Evolutionary conservation across 2,113 vertebrate species (phyloP).

Genomic region (Silurus meridionalis): DNA sequence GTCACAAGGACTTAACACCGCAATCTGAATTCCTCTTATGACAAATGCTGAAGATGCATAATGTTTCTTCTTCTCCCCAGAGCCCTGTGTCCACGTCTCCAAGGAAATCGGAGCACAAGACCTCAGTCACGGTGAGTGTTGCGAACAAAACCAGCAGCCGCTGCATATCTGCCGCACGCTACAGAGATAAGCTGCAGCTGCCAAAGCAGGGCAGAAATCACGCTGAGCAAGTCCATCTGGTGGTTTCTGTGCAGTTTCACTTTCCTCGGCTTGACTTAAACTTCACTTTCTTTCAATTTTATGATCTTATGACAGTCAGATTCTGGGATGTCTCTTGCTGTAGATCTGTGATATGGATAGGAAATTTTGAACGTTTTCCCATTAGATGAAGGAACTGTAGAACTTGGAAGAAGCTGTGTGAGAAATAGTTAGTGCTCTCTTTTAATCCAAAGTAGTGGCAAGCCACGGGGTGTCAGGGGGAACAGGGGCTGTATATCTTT

Average conservation of each 20-base stretch:
- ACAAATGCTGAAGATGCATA: constrained; percentile 71
- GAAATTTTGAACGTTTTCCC: neutral
- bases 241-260: neutral
- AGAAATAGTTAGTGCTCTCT: neutral
- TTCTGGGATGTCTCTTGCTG: neutral
- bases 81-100: constrained; percentile 80
- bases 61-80: constrained; percentile 75
- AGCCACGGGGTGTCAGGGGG: constrained; percentile 5
- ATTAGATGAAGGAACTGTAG: neutral
- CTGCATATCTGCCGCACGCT: constrained; percentile 27
- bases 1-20: constrained; percentile 35
- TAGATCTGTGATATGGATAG: neutral
- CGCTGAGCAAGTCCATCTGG: constrained; percentile 16
- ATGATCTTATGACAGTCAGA: neutral
- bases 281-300: neutral
- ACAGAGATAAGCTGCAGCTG: constrained; percentile 16
- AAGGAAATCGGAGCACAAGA: constrained; percentile 81
- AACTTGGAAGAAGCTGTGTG: neutral
- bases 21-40: constrained; percentile 48
- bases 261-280: neutral
- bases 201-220: neutral
- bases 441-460: constrained; percentile 26
- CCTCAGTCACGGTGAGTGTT: constrained; percentile 81
- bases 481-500: constrained; percentile 26
- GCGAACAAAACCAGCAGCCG: constrained; percentile 15